These are phyloP conservation scores for Myotis yumanensis DNA, from an alignment of 2,113 vertebrate species.

Conservation along the genomic window DNA sequence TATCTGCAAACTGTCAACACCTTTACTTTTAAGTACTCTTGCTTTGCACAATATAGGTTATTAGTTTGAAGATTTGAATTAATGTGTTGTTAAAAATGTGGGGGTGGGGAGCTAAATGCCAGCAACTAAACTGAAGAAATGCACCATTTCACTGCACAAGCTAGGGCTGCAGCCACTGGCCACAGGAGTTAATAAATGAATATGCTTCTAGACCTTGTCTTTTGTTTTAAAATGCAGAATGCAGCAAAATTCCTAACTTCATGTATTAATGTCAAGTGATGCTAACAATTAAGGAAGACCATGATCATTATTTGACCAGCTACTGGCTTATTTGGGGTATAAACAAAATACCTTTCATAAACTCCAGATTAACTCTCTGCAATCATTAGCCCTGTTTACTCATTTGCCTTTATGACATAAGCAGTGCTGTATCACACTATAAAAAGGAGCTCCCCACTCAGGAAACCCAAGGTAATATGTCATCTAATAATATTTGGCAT, in stretches of 20 bases:
- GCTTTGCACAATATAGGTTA: neutral
- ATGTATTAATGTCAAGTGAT: neutral
- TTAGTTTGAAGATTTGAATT: conserved; percentile 6
- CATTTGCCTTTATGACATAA: neutral
- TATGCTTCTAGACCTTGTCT: neutral
- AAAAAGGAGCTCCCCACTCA: neutral
- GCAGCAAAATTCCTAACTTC: neutral
- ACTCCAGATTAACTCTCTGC: neutral
- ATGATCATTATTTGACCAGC: conserved; percentile 1
- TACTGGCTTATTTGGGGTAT: neutral
- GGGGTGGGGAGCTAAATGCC: neutral
- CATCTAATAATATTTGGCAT: conserved; percentile 44
- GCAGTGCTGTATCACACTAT: neutral
- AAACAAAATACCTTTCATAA: conserved; percentile 11
- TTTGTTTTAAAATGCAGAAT: neutral
- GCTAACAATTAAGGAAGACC: neutral
- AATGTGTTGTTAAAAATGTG: neutral
- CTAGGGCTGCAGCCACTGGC: neutral
- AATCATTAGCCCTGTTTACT: conserved; percentile 20
- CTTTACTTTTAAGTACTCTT: neutral
- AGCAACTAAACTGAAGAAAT: neutral
- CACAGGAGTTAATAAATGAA: neutral
- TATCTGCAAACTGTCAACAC: neutral
- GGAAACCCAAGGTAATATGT: conserved; percentile 20
- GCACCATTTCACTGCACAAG: neutral